Base-by-base conservation (phyloP, 2,113 vertebrate genomes). In the Sprattus sprattus region DNA sequence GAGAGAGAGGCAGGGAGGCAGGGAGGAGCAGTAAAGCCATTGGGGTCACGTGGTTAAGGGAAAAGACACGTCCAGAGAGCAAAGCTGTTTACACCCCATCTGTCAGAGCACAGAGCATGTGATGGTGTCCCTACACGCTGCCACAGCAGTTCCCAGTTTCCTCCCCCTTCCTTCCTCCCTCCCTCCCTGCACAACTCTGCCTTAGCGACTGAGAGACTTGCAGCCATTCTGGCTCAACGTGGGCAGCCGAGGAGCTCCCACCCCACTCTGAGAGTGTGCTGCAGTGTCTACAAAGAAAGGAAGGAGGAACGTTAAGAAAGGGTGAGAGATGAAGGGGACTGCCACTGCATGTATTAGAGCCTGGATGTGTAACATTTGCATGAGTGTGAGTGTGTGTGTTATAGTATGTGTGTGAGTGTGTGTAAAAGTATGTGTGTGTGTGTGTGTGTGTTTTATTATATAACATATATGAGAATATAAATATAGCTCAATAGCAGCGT, bases 41-140 rank as follows among this genome's bases (percentile, higher is more conserved):
- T 54, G 81, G 71, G 45, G 32, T 87, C 90, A 88, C 86, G 60
- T 86, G 86, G 85, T 87, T 87, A 45, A 54, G 25, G 82, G 87
- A 86, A 86, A 86, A 54, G n/a, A 87, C 88, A 81, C 45, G 67
- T 90, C 75, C 83, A 91, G 54, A 44, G 87, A 89, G 88, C 84
- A 90, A 88, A 92, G 88, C 91, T 82, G 88, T 89, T 90, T 90
- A 90, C 89, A 84, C 84, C 88, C 83, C 44, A 52, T 85, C 88
- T 82, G 88, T 82, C 78, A 85, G 15, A 67, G 71, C 81, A 32
- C 22, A 0, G 18, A 71, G 44, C 91, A 91, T 32, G 86, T 92
- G 88, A 84, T 5, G 15, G 67, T 84, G 82, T 50, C 75, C 81
- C 85, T 88, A 91, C 75, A 13, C 84, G 6, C 64, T 13, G 57